These are phyloP conservation scores for Epinotia ramella DNA, from an alignment of 2,888 invertebrate species.

Conservation along the genomic window DNA sequence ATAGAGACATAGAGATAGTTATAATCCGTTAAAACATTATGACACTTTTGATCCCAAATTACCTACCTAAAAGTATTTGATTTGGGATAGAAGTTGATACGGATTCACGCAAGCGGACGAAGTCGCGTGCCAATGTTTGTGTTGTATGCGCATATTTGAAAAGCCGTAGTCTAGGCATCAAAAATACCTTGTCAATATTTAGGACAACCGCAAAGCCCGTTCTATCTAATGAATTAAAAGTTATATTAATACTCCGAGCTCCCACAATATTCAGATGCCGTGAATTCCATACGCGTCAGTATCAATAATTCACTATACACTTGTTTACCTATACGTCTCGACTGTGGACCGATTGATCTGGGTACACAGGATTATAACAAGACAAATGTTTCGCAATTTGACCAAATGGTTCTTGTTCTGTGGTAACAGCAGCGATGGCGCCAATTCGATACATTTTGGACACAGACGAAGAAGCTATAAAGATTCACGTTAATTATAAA, in stretches of 20 bases:
- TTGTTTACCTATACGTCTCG: neutral
- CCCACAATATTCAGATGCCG: constrained; percentile 29
- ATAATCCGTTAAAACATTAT: no score
- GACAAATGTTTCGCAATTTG: neutral
- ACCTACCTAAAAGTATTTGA: no score
- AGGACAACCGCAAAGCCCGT: neutral
- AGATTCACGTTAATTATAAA: constrained; percentile 1
- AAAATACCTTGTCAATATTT: constrained; percentile 12
- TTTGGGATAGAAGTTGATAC: no score
- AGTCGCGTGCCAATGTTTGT: no score
- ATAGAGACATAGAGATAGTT: no score
- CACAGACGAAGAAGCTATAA: neutral
- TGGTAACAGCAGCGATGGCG: no score
- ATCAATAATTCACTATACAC: constrained; percentile 3
- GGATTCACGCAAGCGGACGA: no score
- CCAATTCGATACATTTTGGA: no score
- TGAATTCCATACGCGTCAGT: constrained; percentile 9
- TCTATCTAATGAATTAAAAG: constrained; percentile 17
- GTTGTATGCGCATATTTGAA: no score
- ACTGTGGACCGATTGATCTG: neutral
- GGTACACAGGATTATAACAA: neutral
- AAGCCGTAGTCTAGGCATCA: neutral
- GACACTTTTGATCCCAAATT: no score
- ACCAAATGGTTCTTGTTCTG: neutral
- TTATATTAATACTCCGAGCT: neutral